phyloP scores from a whole-genome alignment of 2,113 vertebrate species.

The Heterochromis multidens region DNA sequence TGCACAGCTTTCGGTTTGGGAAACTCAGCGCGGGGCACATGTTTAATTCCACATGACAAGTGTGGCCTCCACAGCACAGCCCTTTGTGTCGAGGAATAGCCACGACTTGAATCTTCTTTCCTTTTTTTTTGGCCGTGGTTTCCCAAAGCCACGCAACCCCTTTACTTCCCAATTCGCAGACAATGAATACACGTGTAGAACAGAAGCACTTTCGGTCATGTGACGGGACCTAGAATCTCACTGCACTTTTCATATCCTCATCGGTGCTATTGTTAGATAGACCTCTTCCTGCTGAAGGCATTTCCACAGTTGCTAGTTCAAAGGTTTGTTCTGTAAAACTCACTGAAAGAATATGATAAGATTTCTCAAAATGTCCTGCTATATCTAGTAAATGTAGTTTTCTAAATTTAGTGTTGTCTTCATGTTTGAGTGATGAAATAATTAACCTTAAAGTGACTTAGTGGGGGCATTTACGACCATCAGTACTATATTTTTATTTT shows the following conservation, averaged over 20 bases:
- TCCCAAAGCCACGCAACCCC: neutral
- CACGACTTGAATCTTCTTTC: neutral
- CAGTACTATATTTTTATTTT: neutral
- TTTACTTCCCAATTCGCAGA: constrained; percentile 45
- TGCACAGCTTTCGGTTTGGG: neutral
- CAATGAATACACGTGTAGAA: neutral
- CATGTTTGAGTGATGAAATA: neutral
- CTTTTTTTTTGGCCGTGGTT: neutral
- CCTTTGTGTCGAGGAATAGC: constrained; percentile 68
- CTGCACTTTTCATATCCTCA: constrained; percentile 39
- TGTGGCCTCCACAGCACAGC: constrained; percentile 33
- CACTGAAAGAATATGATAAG: neutral
- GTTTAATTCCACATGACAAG: constrained; percentile 56
- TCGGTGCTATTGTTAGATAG: constrained; percentile 18
- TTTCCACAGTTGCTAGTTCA: constrained; percentile 19
- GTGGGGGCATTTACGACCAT: neutral
- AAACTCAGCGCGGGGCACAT: neutral
- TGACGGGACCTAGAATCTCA: constrained; percentile 21
- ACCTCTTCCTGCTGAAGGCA: constrained; percentile 39
- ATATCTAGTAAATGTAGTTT: neutral
- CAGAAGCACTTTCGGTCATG: constrained; percentile 25
- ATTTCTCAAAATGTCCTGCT: neutral
- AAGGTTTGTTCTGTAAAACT: neutral
- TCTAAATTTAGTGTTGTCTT: neutral
- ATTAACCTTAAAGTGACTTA: no score